A percentile compares a stretch with the other conserved stretches of the same genome.
These are phyloP conservation scores for Enteromius fasciolatus DNA, from an alignment of 2,797 vertebrate species.

Conservation along the genomic window DNA sequence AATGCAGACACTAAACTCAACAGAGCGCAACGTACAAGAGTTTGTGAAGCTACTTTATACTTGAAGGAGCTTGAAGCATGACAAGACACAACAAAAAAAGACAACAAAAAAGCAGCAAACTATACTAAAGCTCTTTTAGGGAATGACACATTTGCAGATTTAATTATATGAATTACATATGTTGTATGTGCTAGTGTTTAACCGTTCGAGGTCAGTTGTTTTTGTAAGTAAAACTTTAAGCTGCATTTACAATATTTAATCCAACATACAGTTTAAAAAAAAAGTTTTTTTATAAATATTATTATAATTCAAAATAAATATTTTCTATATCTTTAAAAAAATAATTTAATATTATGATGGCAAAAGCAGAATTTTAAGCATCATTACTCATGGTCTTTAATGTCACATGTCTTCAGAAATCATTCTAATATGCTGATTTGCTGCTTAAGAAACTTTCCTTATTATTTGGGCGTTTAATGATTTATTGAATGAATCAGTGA, in stretches of 20 bases:
- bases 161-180: background rate
- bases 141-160: background rate
- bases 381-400: background rate
- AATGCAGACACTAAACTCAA: slow-evolving; percentile 40
- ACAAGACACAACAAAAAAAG: background rate
- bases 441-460: background rate
- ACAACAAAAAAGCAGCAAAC: too few species aligned
- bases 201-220: background rate
- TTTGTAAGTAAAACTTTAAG: background rate
- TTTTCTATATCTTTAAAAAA: background rate
- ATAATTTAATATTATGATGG: background rate
- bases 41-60: slow-evolving; percentile 1
- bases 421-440: background rate
- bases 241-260: background rate
- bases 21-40: slow-evolving; percentile 23
- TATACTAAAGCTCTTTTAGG: background rate
- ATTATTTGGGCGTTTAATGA: background rate
- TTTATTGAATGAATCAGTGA: background rate
- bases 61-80: slow-evolving; percentile 22
- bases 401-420: background rate
- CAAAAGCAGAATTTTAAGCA: background rate
- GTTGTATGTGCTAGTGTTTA: background rate
- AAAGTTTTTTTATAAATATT: background rate
- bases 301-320: background rate
- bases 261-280: background rate